Percentiles rank a stretch among this genome's conserved stretches.
These are phyloP conservation scores for Apocrypta bakeri DNA, from an alignment of 1,140 invertebrate species.

Conservation along the genomic window DNA sequence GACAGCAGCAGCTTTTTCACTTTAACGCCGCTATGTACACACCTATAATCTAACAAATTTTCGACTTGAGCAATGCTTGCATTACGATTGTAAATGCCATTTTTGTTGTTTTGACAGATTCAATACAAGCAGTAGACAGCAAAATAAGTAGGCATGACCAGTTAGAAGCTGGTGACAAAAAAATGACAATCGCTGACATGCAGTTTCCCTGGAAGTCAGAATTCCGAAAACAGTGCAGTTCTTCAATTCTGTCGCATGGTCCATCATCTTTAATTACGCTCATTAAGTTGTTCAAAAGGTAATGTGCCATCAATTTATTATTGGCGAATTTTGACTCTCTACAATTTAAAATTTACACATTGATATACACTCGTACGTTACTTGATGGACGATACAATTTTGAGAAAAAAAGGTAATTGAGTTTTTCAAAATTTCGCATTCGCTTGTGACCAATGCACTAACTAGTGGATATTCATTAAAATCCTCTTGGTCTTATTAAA, in stretches of 20 bases:
- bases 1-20: too few relatives aligned
- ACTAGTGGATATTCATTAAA: neutral
- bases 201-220: constrained; percentile 48
- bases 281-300: constrained; percentile 54
- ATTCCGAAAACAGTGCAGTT: constrained; percentile 44
- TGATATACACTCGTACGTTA: too few relatives aligned
- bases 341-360: too few relatives aligned
- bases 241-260: neutral
- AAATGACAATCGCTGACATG: constrained; percentile 43
- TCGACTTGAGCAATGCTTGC: neutral
- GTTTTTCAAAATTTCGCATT: neutral
- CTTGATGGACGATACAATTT: too few relatives aligned
- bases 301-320: too few relatives aligned
- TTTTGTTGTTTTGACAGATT: constrained; percentile 32
- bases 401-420: too few relatives aligned
- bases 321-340: too few relatives aligned
- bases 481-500: neutral
- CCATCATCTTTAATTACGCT: constrained; percentile 41
- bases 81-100: neutral
- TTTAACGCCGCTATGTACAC: too few relatives aligned
- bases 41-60: neutral
- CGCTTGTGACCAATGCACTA: neutral
- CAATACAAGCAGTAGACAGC: constrained; percentile 7
- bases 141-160: constrained; percentile 23
- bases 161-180: constrained; percentile 19